Base-by-base conservation (phyloP, 2,888 invertebrate genomes). In the Flexamia atlantica region DNA sequence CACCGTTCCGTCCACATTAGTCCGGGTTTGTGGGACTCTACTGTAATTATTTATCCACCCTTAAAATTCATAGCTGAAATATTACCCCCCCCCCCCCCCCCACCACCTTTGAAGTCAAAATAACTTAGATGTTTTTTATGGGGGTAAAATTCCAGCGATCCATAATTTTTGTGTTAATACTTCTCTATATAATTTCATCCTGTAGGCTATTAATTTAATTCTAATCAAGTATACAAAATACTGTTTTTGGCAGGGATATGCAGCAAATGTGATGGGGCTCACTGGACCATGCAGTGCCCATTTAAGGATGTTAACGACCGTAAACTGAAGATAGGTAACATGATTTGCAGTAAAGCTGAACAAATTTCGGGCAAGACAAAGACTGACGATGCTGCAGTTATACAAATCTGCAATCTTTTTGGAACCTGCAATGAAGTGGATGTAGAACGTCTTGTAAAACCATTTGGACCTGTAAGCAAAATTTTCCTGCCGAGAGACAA, bases 251-350 rank as follows among this genome's bases (percentile, higher is more conserved):
- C 81, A 87, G 87, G 82, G 40, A 85, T 86, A 86, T 85, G 85
- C 7, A 87, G 87, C 25, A 88, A 96, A 89, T 98, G 98, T 89
- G 95, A 95, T 89, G 97, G 98, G 82, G 99, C 99, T 89, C 99
- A 99, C 92, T 99, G 99, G 98, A 98, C 99, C 50, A 95, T 97
- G 57, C 96, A 97, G 89, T 99, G 99, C 92, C 99, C 99, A 0
- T 99, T 97, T 93, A 99, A 98, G 91, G 97, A 98, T 88, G 96
- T 97, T n/a, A 82, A 76, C 17, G 12, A 83, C 17, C 60, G 25
- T 10, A 17, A 79, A 53, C 9, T 23, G 9, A 81, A 84, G 80
- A 30, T 72, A 0, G 81, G 86, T 10, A 85, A 85, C 53, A 85
- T 86, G 50, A 85, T 85, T 30, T 94, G 92, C 5, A 95, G 95